Base-by-base conservation (phyloP, 1,140 invertebrate genomes). In the Holcopasites calliopsidis region DNA sequence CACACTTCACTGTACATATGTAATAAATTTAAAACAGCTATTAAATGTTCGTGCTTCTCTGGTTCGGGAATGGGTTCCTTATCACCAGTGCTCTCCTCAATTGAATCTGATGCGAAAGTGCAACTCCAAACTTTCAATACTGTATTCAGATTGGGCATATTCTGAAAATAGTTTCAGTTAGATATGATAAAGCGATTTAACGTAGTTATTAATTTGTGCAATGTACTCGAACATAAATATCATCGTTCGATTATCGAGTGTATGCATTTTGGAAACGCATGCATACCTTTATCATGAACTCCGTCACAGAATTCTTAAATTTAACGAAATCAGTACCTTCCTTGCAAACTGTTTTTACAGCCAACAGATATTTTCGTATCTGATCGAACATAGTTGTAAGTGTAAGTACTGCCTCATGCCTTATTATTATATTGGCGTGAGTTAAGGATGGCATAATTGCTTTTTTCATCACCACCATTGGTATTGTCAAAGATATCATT, bases 21-120 rank as follows among this genome's bases (percentile, higher is more conserved):
- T 55, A 95, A 80, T 47, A 94, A 84, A 80, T 94, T 92, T 54
- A 95, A 84, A 50, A 94, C 89, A 35, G 84, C 79, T 50, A 91
- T 77, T 23, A 94, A 85, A 71, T 92, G 86, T 40, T 93, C 89
- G 65, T 90, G 82, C 49, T 62, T 5, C 40, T 80, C 57, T 66
- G 90, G 38, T 79, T 72, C 0, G 58, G 62, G 1, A 80, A 84
- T 8, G 64, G 85, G 65, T 76, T 85, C 26, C 79, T 87, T 78
- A 33, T 84, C 70, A 33, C 87, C 62, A 70, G 82, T 85, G n/a
- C 83, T 82, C 31, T 83, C 69, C 13, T 54, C 40, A 40, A 89
- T 79, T 49, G 66, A 40, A 44, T 50, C 69, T 54, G 66, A 35
- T 75, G 83, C 79, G n/a, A 90, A 88, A 13, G 89, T 77, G 77